phyloP scores from a whole-genome alignment of 2,888 invertebrate species.

The Acanthosepion lycidas region DNA sequence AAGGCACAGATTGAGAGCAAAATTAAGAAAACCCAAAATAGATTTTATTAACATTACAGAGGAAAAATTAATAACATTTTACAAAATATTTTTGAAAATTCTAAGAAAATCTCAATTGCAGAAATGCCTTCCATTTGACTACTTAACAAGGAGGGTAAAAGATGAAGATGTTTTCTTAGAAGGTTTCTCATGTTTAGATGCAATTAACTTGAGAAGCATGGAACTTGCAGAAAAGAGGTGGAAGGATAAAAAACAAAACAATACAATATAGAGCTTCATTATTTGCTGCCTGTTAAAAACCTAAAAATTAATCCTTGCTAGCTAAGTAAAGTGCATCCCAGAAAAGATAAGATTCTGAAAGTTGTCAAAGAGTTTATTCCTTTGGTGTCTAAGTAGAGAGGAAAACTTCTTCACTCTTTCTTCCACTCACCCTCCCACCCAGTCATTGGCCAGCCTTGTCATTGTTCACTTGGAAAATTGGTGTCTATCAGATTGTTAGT shows the following conservation, averaged over 20 bases:
- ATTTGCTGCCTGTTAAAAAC: too few species aligned
- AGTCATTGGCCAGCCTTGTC: too few species aligned
- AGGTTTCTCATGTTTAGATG: neutral
- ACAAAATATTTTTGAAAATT: neutral
- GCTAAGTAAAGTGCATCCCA: neutral
- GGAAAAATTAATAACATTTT: neutral
- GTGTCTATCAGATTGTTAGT: neutral
- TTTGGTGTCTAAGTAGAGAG: neutral
- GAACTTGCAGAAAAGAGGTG: neutral
- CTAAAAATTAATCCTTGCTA: too few species aligned
- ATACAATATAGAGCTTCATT: neutral
- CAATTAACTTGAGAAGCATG: neutral
- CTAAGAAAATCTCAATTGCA: neutral
- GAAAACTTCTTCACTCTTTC: neutral
- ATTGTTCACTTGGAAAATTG: neutral
- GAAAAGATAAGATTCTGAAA: too few species aligned
- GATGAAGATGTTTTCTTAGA: neutral
- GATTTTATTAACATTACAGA: neutral
- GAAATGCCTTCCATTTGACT: neutral
- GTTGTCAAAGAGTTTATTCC: conserved; percentile 42
- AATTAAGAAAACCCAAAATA: neutral
- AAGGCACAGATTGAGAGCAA: neutral
- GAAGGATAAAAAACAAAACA: neutral
- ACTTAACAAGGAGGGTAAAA: neutral
- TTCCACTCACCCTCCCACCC: neutral